Conservation (phyloP, 1,140 invertebrate species). For the Lepidurus packardi region DNA sequence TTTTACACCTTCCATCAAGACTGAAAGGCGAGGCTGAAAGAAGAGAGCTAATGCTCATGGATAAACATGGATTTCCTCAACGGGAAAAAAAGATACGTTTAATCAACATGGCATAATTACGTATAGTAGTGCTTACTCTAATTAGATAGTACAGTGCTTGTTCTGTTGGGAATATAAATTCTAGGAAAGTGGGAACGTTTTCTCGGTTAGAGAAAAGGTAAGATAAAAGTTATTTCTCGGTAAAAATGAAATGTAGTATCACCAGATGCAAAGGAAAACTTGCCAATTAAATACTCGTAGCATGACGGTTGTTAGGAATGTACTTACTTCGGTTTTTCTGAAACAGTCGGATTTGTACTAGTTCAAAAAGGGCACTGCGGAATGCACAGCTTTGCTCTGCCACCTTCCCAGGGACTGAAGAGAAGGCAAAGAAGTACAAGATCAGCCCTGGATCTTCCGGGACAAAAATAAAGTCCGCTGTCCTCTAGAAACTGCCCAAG, state of each 20-base stretch:
- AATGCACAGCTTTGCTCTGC: neutral
- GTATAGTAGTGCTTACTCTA: neutral
- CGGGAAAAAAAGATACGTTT: neutral
- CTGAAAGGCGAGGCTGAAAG: conserved; percentile 1
- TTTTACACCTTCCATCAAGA: neutral
- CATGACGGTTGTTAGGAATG: neutral
- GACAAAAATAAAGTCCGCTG: conserved; percentile 11
- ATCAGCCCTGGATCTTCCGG: neutral
- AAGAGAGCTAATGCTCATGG: neutral
- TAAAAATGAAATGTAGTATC: too few species aligned
- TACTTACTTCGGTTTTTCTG: neutral
- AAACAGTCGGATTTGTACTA: neutral
- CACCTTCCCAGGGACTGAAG: conserved; percentile 20
- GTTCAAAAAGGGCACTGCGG: conserved; percentile 16
- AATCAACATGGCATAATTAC: neutral
- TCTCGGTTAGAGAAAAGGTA: too few species aligned
- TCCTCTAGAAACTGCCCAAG: neutral
- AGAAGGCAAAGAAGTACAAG: neutral
- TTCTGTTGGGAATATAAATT: too few species aligned
- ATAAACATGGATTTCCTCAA: neutral
- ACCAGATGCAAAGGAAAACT: too few species aligned
- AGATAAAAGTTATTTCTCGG: too few species aligned
- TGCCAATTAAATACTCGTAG: too few species aligned
- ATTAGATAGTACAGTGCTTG: neutral
- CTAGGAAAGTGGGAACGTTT: too few species aligned